Percentiles rank a stretch among this genome's conserved stretches.
phyloP scores from a whole-genome alignment of 2,113 vertebrate species.

The Phalacrocorax brasilianus region DNA sequence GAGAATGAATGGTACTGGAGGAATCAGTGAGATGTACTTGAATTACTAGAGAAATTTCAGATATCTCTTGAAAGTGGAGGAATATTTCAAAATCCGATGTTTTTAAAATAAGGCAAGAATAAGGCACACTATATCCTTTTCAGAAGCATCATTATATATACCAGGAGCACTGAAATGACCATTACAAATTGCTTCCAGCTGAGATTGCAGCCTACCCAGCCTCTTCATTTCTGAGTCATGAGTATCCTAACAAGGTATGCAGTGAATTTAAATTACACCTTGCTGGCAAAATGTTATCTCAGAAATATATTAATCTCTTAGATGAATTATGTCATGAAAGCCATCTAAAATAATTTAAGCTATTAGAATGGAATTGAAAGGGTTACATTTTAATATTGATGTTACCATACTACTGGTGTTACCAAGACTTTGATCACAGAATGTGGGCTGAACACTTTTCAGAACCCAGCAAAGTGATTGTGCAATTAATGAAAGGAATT shows the following conservation, averaged over 20 bases:
- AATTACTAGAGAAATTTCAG: not conserved
- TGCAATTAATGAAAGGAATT: not conserved
- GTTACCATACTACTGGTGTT: not conserved
- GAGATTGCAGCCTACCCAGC: not conserved
- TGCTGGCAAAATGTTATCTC: not conserved
- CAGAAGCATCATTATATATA: not conserved
- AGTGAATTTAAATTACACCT: not conserved
- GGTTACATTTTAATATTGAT: not conserved
- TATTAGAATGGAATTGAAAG: not conserved
- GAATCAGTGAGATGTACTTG: not conserved
- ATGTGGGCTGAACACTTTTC: not conserved
- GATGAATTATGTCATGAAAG: not conserved
- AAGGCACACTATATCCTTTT: not conserved
- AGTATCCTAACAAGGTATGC: not conserved
- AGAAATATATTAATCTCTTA: not conserved
- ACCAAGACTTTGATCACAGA: not conserved
- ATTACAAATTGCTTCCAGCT: slow-evolving; percentile 10
- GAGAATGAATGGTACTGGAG: not conserved
- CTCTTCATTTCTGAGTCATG: not conserved
- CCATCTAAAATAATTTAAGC: not conserved
- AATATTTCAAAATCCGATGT: not conserved
- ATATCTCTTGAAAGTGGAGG: not conserved
- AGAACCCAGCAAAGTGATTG: not conserved
- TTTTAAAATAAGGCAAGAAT: not conserved
- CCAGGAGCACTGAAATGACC: not conserved